Evolutionary conservation across 2,113 vertebrate species (phyloP), one percentile per base, ranked within the genome.

Genomic region (Archocentrus centrarchus): DNA sequence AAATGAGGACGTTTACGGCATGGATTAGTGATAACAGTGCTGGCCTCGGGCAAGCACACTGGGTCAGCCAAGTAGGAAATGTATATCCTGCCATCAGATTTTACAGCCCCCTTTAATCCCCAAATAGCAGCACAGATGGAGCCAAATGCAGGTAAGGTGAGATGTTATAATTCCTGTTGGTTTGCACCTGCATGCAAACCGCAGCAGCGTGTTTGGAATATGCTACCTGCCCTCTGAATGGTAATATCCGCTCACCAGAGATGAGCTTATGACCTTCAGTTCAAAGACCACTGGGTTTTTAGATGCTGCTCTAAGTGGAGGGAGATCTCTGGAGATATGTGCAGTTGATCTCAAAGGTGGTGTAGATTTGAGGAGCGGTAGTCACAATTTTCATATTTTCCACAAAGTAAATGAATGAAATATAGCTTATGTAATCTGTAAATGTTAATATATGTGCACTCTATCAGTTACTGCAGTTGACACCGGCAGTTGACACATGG

Each of bases 81-180:
- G 73, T 89, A 90, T 89, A 92, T 87, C 86, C 82, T 86, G 78
- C 80, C 82, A 91, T 91, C 88, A 81, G 70, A 82, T 92, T 93
- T 93, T 92, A 92, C 81, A 70, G 68, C 86, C 73, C 20, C 13
- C 30, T 80, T 78, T 89, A 92, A 92, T 93, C 89, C 59, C 59
- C 3, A 22, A 86, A 89, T 85, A 81, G 83, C 73, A 60, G 85
- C 8, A 61, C 88, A 90, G 89, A 89, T 91, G 85, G 85, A 92
- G 88, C 90, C 83, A 55, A 91, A 86, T 77, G 80, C 55, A 83
- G 85, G 86, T 84, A 80, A 90, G 82, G 81, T 89, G 89, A 91
- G 87, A 89, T 4, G 22, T 37, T 10, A 81, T 88, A 84, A 22
- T 47, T 70, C 44, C 78, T 79, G 59, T 90, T 84, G 83, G 61